Evolutionary conservation across 2,888 invertebrate species (phyloP).

Genomic region (Argynnis bischoffii): DNA sequence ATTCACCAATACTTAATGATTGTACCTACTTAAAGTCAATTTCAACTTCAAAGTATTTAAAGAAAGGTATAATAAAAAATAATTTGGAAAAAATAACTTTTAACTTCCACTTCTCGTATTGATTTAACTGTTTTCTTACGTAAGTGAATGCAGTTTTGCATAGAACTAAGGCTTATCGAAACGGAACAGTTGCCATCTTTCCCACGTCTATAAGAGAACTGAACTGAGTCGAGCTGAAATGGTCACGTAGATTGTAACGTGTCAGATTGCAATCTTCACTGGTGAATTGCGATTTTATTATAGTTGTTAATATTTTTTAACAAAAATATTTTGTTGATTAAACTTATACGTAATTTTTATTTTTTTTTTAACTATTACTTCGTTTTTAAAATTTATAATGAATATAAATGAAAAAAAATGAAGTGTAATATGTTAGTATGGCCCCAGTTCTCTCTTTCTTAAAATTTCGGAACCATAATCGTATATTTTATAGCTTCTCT

Average conservation of each 20-base stretch:
- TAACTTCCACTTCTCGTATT: conserved; percentile 29
- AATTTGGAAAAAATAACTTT: conserved; percentile 1
- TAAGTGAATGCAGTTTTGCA: conserved; percentile 36
- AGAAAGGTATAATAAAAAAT: not conserved
- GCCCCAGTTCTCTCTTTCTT: no score
- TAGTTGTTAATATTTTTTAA: not conserved
- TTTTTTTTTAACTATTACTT: no score
- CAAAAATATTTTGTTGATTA: no score
- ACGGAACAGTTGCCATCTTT: conserved; percentile 41
- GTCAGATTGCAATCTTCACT: conserved; percentile 38
- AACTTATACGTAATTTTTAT: no score
- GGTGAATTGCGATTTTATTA: conserved; percentile 22
- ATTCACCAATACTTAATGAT: no score
- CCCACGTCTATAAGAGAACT: conserved; percentile 37
- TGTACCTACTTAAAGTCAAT: no score
- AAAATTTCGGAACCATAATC: no score
- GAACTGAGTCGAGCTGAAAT: conserved; percentile 34
- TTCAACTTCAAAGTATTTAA: not conserved
- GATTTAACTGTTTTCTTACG: conserved; percentile 33
- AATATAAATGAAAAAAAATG: no score
- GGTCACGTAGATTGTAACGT: conserved; percentile 32
- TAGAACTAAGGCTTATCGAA: conserved; percentile 37
- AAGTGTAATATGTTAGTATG: no score
- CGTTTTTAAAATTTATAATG: no score
- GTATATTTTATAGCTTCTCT: no score